These are phyloP conservation scores for Athetis lepigone DNA, from an alignment of 2,888 invertebrate species.

Conservation along the genomic window DNA sequence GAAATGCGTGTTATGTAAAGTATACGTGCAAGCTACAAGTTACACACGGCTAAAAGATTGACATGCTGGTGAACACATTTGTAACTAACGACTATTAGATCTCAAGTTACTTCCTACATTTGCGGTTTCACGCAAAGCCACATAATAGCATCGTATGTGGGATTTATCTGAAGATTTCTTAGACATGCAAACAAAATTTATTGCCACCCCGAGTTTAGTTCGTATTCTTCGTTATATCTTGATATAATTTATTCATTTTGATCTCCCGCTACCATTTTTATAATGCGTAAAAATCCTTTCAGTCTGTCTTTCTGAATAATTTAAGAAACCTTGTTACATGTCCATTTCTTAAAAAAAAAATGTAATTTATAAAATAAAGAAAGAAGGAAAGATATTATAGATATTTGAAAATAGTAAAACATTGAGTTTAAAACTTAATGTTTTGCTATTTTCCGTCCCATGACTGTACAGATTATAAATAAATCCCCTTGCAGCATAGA, in stretches of 20 bases:
- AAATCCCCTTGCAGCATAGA: constrained; percentile 31
- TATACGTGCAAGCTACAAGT: constrained; percentile 15
- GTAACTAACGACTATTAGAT: constrained; percentile 67
- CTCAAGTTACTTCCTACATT: constrained; percentile 75
- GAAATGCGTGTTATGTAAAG: constrained; percentile 33
- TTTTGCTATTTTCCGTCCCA: constrained; percentile 29
- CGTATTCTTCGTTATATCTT: constrained; percentile 36
- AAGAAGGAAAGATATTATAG: too few relatives aligned
- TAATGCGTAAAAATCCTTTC: constrained; percentile 55
- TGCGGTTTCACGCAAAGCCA: constrained; percentile 72
- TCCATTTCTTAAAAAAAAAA: constrained; percentile 39
- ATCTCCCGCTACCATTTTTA: constrained; percentile 21
- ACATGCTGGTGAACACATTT: constrained; percentile 48
- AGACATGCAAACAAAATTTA: constrained; percentile 48
- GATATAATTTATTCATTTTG: constrained; percentile 38
- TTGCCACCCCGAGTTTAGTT: constrained; percentile 21
- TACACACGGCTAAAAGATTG: constrained; percentile 38
- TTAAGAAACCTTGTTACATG: constrained; percentile 43
- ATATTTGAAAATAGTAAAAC: too few relatives aligned
- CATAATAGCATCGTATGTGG: constrained; percentile 58
- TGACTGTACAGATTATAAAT: constrained; percentile 31
- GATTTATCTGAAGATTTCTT: constrained; percentile 55
- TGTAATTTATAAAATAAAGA: too few relatives aligned
- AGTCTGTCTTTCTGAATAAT: constrained; percentile 48
- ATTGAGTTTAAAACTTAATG: too few relatives aligned